phyloP scores from a whole-genome alignment of 2,113 vertebrate genomes.

The Ptyas mucosa region DNA sequence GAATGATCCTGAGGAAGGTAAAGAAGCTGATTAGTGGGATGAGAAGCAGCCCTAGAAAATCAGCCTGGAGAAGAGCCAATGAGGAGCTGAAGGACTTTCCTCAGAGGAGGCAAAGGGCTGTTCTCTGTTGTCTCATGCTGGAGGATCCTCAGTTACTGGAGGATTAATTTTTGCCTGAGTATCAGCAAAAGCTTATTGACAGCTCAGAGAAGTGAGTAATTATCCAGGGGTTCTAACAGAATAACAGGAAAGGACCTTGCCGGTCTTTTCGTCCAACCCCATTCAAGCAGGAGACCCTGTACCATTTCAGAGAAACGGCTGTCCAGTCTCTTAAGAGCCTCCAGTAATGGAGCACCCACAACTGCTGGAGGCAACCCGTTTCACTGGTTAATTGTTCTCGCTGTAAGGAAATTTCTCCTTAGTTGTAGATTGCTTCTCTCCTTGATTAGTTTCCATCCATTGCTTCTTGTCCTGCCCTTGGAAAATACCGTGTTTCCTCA shows the following conservation, averaged over 20 bases:
- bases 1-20: background rate
- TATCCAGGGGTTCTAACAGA: background rate
- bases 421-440: background rate
- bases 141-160: background rate
- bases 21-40: background rate
- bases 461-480: no score
- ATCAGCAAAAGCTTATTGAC: background rate
- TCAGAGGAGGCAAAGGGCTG: background rate
- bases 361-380: background rate
- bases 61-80: background rate
- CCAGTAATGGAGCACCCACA: background rate
- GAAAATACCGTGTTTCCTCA: no score
- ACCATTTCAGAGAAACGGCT: background rate
- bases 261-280: background rate
- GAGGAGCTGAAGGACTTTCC: background rate
- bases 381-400: background rate
- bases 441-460: background rate
- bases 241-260: background rate
- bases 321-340: background rate
- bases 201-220: background rate
- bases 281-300: no score
- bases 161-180: background rate
- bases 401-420: background rate
- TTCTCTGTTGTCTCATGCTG: background rate
- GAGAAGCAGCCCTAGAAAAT: background rate